phyloP scores from a whole-genome alignment of 2,888 invertebrate species.

The Trachelus tabidus region DNA sequence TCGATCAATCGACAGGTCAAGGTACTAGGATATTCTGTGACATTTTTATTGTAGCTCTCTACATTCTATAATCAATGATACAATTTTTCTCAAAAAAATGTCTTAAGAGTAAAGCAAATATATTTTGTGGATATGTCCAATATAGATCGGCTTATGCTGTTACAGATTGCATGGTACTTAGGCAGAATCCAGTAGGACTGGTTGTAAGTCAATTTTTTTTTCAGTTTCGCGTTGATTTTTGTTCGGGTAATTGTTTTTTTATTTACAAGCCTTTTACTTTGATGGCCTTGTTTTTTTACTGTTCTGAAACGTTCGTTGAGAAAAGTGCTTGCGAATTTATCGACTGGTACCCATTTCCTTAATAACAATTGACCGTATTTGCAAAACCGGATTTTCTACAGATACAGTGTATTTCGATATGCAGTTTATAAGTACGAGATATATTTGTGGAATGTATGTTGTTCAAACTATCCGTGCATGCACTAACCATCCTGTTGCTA shows the following conservation, averaged over 20 bases:
- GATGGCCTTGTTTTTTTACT: not conserved
- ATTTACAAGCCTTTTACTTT: not conserved
- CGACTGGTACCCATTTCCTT: not conserved
- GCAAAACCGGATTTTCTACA: not conserved
- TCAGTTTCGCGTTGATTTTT: not conserved
- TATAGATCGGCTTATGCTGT: not conserved
- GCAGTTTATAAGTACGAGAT: not conserved
- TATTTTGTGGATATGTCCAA: not conserved
- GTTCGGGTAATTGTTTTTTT: not conserved
- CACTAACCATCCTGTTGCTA: not conserved
- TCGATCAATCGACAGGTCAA: not conserved
- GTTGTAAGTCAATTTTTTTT: not conserved
- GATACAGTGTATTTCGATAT: not conserved
- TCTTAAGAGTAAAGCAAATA: too few species aligned
- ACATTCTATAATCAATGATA: not conserved
- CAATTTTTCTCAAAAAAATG: too few species aligned
- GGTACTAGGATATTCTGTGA: not conserved
- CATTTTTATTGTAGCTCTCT: not conserved
- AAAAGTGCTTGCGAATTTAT: not conserved
- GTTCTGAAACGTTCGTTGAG: not conserved
- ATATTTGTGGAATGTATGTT: not conserved
- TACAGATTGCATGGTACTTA: not conserved
- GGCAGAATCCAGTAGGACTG: not conserved
- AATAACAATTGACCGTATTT: not conserved
- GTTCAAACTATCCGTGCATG: not conserved